A percentile compares a stretch with the other conserved stretches of the same genome.
Evolutionary conservation across 1,140 invertebrate species (phyloP).

Genomic region (Bactericera cockerelli): DNA sequence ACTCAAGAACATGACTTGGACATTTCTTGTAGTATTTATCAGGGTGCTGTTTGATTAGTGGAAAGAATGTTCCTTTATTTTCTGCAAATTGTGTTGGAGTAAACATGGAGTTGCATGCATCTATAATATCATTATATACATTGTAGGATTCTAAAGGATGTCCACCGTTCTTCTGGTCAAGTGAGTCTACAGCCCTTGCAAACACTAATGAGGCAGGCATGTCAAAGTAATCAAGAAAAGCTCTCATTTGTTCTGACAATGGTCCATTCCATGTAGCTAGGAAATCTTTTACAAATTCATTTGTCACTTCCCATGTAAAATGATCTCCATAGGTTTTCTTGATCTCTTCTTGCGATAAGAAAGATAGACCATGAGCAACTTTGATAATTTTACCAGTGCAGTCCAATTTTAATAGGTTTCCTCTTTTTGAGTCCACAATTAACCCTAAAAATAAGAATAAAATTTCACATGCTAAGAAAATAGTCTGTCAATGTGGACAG

Average conservation of each 20-base stretch:
- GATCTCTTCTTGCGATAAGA: slow-evolving; percentile 42
- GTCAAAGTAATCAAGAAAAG: slow-evolving; percentile 63
- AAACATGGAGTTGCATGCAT: slow-evolving; percentile 45
- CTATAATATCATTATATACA: slow-evolving; percentile 49
- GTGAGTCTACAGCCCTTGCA: slow-evolving; percentile 50
- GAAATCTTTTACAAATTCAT: slow-evolving; percentile 37
- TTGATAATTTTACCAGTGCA: slow-evolving; percentile 43
- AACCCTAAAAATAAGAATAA: slow-evolving; percentile 33
- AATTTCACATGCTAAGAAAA: too few relatives aligned
- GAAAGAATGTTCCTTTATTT: slow-evolving; percentile 43
- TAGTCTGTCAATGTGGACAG: too few relatives aligned
- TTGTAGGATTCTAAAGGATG: slow-evolving; percentile 32
- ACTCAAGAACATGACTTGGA: slow-evolving; percentile 38
- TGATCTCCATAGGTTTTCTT: slow-evolving; percentile 40
- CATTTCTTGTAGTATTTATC: slow-evolving; percentile 46
- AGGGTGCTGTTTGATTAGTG: slow-evolving; percentile 40
- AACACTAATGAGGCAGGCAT: slow-evolving; percentile 47
- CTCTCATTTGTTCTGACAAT: slow-evolving; percentile 39
- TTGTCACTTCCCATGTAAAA: slow-evolving; percentile 39
- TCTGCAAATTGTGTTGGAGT: slow-evolving; percentile 39
- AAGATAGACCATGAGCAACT: slow-evolving; percentile 50
- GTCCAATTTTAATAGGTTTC: slow-evolving; percentile 51
- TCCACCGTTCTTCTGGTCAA: slow-evolving; percentile 38
- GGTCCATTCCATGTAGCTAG: slow-evolving; percentile 44
- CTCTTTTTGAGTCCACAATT: slow-evolving; percentile 51